phyloP scores from a whole-genome alignment of 2,888 invertebrate species.

The Phania funesta region DNA sequence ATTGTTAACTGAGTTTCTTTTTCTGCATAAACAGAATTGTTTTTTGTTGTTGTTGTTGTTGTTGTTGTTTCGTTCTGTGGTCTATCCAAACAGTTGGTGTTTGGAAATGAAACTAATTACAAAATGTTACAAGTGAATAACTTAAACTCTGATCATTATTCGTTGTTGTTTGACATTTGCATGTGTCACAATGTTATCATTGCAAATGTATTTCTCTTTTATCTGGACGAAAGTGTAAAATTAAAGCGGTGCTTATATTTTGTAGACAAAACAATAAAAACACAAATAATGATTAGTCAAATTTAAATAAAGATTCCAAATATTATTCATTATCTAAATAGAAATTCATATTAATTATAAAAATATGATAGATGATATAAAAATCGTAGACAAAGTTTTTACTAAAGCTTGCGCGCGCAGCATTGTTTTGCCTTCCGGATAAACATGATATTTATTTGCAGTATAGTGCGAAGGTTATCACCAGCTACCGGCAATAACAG shows the following conservation, averaged over 20 bases:
- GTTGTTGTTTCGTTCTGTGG: conserved; percentile 18
- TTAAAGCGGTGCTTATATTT: neutral
- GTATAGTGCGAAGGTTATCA: no score
- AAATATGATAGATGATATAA: no score
- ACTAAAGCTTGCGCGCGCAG: no score
- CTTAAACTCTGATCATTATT: conserved; percentile 31
- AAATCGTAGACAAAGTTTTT: no score
- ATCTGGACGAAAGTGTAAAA: neutral
- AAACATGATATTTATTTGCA: no score
- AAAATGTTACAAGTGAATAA: conserved; percentile 12
- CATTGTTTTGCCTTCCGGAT: no score
- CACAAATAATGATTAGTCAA: no score
- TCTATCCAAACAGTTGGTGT: conserved; percentile 45
- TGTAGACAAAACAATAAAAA: neutral
- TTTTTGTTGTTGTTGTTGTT: no score
- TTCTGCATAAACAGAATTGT: neutral
- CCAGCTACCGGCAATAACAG: no score
- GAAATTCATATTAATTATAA: no score
- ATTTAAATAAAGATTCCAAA: no score
- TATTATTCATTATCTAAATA: no score
- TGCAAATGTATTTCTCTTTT: conserved; percentile 21
- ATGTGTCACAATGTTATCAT: conserved; percentile 13
- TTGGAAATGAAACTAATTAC: conserved; percentile 55
- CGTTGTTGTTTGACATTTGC: conserved; percentile 20
- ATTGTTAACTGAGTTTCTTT: conserved; percentile 40